These are phyloP conservation scores for Poeciliopsis gracilis DNA, from an alignment of 2,797 vertebrate species.

Conservation along the genomic window DNA sequence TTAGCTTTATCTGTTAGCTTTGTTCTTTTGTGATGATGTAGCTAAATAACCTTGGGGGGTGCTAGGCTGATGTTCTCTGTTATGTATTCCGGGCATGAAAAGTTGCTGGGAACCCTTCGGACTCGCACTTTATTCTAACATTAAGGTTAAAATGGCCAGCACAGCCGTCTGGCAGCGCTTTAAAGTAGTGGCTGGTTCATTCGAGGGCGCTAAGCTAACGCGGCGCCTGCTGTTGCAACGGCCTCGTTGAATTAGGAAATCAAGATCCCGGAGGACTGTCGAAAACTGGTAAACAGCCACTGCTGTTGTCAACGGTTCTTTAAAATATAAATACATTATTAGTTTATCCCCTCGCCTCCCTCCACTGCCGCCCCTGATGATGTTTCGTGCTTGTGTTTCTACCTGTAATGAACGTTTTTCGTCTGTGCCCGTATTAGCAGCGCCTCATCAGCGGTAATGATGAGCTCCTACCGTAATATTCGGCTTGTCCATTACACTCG, in stretches of 20 bases:
- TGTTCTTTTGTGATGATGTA: slow-evolving; percentile 79
- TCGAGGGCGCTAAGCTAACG: slow-evolving; percentile 55
- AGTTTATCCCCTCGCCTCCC: slow-evolving; percentile 24
- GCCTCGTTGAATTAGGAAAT: slow-evolving; percentile 72
- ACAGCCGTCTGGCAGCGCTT: slow-evolving; percentile 36
- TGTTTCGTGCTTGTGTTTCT: slow-evolving; percentile 10
- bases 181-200: slow-evolving; percentile 58
- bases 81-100: not conserved
- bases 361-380: slow-evolving; percentile 16
- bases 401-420: slow-evolving; percentile 27
- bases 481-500: slow-evolving; percentile 54
- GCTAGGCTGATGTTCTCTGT: not conserved
- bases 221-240: slow-evolving; percentile 45
- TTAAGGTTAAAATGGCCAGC: slow-evolving; percentile 10
- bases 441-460: slow-evolving; percentile 68
- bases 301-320: slow-evolving; percentile 13
- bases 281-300: slow-evolving; percentile 20
- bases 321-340: slow-evolving; percentile 22
- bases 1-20: slow-evolving; percentile 65
- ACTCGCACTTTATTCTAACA: not conserved
- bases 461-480: slow-evolving; percentile 55
- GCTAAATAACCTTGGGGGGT: slow-evolving; percentile 78
- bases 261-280: slow-evolving; percentile 30
- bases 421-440: slow-evolving; percentile 49
- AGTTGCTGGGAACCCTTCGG: not conserved